These are phyloP conservation scores for Serrognathus titanus DNA, from an alignment of 2,888 invertebrate species.

Conservation along the genomic window DNA sequence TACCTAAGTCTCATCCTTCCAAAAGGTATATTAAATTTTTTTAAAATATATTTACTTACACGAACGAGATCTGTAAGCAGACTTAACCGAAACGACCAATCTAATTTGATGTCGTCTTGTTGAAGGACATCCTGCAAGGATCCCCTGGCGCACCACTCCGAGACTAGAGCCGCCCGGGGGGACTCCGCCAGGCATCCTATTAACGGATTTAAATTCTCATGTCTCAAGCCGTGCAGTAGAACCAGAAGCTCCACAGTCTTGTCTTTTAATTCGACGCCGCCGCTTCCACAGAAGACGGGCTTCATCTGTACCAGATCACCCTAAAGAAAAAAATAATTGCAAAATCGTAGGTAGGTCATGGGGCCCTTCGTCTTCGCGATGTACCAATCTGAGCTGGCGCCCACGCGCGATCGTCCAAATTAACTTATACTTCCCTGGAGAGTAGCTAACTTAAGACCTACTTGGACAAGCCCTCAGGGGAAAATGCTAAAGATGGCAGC, in stretches of 20 bases:
- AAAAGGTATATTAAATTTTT: no score
- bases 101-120: slow-evolving; percentile 86
- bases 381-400: no score
- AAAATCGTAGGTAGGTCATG: no score
- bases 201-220: slow-evolving; percentile 88
- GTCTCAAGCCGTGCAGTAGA: slow-evolving; percentile 77
- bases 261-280: slow-evolving; percentile 69
- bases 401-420: no score
- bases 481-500: no score
- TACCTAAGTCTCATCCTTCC: no score
- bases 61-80: slow-evolving; percentile 88
- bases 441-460: no score
- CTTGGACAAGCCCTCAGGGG: no score
- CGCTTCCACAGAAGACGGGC: slow-evolving; percentile 58
- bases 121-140: slow-evolving; percentile 84
- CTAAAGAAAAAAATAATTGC: slow-evolving; percentile 48
- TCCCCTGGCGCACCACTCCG: slow-evolving; percentile 84
- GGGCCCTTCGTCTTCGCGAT: no score
- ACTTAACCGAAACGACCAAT: slow-evolving; percentile 94
- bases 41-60: slow-evolving; percentile 49
- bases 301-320: slow-evolving; percentile 89
- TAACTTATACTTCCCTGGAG: no score
- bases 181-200: slow-evolving; percentile 82
- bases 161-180: slow-evolving; percentile 75
- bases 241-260: slow-evolving; percentile 77